phyloP scores from a whole-genome alignment of 2,888 invertebrate genomes.

The Aelia acuminata region DNA sequence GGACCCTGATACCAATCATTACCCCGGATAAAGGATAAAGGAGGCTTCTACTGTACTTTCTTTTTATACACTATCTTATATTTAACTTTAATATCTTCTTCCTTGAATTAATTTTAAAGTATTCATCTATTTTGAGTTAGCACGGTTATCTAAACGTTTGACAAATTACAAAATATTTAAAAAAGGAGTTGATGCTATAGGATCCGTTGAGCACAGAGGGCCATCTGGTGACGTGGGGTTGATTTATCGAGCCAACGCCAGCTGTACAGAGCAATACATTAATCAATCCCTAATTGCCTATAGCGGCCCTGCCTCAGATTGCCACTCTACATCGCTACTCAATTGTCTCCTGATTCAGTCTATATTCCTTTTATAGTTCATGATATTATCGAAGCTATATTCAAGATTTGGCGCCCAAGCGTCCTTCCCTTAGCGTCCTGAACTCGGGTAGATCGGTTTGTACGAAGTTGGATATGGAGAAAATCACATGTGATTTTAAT shows the following conservation, averaged over 20 bases:
- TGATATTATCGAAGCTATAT: background rate
- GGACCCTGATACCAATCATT: no score
- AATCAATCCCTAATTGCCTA: slow-evolving; percentile 37
- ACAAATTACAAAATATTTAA: background rate
- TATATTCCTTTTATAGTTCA: background rate
- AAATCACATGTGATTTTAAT: no score
- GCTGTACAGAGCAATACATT: slow-evolving; percentile 25
- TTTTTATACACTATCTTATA: no score
- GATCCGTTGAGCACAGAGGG: background rate
- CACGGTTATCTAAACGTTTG: background rate
- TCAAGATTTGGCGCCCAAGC: background rate
- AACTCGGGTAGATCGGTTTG: no score
- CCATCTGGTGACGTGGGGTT: slow-evolving; percentile 19
- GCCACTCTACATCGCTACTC: slow-evolving; percentile 19
- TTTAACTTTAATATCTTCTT: no score
- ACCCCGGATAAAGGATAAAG: no score
- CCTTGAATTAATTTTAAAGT: no score
- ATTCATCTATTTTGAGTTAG: no score
- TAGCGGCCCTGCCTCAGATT: slow-evolving; percentile 3
- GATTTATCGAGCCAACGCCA: slow-evolving; percentile 29
- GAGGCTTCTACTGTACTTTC: no score
- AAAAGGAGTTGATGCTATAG: background rate
- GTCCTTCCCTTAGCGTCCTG: background rate
- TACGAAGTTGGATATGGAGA: no score
- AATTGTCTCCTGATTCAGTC: slow-evolving; percentile 4